A percentile compares a stretch with the other conserved stretches of the same genome.
phyloP scores from a whole-genome alignment of 1,140 invertebrate species.

The Xylocopa sonorina region DNA sequence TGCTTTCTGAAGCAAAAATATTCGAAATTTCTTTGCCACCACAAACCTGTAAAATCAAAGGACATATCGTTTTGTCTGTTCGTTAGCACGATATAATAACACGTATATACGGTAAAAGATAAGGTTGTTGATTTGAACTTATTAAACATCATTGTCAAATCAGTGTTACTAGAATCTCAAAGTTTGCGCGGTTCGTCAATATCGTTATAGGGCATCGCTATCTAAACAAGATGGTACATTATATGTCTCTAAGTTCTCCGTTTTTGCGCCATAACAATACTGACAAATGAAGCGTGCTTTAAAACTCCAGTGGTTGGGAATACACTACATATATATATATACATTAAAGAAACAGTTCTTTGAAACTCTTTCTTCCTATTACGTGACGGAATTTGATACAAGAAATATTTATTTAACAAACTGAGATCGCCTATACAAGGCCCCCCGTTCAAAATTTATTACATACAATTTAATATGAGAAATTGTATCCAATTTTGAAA shows the following conservation, averaged over 20 bases:
- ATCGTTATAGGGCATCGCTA: slow-evolving; percentile 27
- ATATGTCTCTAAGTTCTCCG: slow-evolving; percentile 23
- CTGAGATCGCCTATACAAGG: slow-evolving; percentile 32
- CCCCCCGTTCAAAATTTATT: slow-evolving; percentile 37
- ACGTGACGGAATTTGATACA: slow-evolving; percentile 39
- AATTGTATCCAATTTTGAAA: slow-evolving; percentile 43
- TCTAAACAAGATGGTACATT: slow-evolving; percentile 12
- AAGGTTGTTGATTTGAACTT: slow-evolving; percentile 49
- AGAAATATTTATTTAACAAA: slow-evolving; percentile 44
- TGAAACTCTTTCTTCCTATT: slow-evolving; percentile 30
- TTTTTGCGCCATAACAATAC: slow-evolving; percentile 27
- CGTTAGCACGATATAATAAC: slow-evolving; percentile 49
- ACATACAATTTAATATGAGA: slow-evolving; percentile 38
- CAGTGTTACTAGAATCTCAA: slow-evolving; percentile 50
- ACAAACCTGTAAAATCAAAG: slow-evolving; percentile 38
- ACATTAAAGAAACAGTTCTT: slow-evolving; percentile 52
- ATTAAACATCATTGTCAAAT: slow-evolving; percentile 44
- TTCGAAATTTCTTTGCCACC: slow-evolving; percentile 28
- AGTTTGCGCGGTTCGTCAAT: slow-evolving; percentile 28
- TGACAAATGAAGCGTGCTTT: slow-evolving; percentile 22
- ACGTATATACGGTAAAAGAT: slow-evolving; percentile 37
- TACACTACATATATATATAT: slow-evolving; percentile 45
- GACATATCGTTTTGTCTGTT: slow-evolving; percentile 35
- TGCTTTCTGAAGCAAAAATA: slow-evolving; percentile 39
- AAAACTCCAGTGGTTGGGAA: slow-evolving; percentile 25